phyloP scores from a whole-genome alignment of 2,888 invertebrate genomes.

The Latrodectus hesperus region DNA sequence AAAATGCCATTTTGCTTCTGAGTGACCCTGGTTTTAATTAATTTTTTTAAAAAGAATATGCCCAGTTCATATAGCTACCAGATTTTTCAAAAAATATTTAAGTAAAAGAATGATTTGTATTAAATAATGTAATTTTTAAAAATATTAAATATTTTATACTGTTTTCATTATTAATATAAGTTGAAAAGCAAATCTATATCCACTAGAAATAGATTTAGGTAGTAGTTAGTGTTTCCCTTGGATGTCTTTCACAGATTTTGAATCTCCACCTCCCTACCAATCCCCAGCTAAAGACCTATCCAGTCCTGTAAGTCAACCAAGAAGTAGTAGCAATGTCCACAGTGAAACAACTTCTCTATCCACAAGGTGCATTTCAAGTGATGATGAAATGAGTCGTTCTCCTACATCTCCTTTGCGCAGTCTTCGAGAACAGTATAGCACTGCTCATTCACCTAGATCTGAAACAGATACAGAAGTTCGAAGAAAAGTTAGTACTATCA shows the following conservation, averaged over 20 bases:
- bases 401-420: slow-evolving; percentile 67
- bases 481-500: slow-evolving; percentile 49
- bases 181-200: too few species aligned
- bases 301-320: slow-evolving; percentile 66
- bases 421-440: slow-evolving; percentile 61
- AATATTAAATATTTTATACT: too few species aligned
- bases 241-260: slow-evolving; percentile 68
- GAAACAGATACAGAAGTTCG: slow-evolving; percentile 66
- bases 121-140: too few species aligned
- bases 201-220: slow-evolving; percentile 27
- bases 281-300: slow-evolving; percentile 68
- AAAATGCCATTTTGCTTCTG: too few species aligned
- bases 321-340: slow-evolving; percentile 66
- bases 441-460: slow-evolving; percentile 64
- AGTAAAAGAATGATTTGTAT: too few species aligned
- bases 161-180: too few species aligned
- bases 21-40: too few species aligned
- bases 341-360: slow-evolving; percentile 69
- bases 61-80: too few species aligned
- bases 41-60: too few species aligned
- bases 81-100: too few species aligned
- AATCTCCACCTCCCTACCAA: slow-evolving; percentile 69
- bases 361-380: slow-evolving; percentile 67
- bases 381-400: slow-evolving; percentile 67
- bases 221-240: slow-evolving; percentile 62